A percentile compares a stretch with the other conserved stretches of the same genome.
phyloP scores from a whole-genome alignment of 2,888 invertebrate genomes.

The Caenorhabditis doughertyi region DNA sequence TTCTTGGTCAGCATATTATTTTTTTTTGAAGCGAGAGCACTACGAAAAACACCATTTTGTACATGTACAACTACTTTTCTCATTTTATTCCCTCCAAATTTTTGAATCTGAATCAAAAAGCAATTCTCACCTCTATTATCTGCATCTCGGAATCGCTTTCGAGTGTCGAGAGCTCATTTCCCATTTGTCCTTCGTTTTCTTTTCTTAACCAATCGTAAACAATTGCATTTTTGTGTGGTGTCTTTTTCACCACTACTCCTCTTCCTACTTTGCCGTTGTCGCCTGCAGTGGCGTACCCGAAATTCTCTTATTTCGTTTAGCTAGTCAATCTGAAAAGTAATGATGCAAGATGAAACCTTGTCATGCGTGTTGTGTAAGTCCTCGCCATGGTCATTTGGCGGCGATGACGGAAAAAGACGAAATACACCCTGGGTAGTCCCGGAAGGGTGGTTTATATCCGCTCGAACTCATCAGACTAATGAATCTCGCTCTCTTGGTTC shows the following conservation, averaged over 20 bases:
- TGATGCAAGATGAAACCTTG: constrained; percentile 64
- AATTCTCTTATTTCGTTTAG: constrained; percentile 65
- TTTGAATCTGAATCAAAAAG: constrained; percentile 3
- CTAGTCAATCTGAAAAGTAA: constrained; percentile 62
- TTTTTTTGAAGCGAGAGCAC: background rate
- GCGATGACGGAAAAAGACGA: constrained; percentile 5
- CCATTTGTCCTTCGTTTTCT: constrained; percentile 45
- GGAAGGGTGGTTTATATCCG: constrained; percentile 27
- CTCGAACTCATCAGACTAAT: constrained; percentile 54
- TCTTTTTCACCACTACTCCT: constrained; percentile 11
- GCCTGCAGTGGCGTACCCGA: constrained; percentile 8
- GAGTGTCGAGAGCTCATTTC: constrained; percentile 50
- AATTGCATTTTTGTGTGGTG: constrained; percentile 50
- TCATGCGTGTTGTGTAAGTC: constrained; percentile 52
- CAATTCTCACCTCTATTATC: constrained; percentile 31
- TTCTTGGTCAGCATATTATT: constrained; percentile 50
- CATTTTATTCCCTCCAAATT: background rate
- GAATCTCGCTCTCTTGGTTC: constrained; percentile 34
- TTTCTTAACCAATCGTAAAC: constrained; percentile 53
- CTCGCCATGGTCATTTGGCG: constrained; percentile 47
- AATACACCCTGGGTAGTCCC: constrained; percentile 27
- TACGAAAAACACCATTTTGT: constrained; percentile 15
- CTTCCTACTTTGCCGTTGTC: constrained; percentile 24
- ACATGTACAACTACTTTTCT: constrained; percentile 7
- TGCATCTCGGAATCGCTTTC: constrained; percentile 10